Evolutionary conservation across 2,797 vertebrate species (phyloP), one percentile per base, ranked within the genome.

Genomic region (Anolis apletophallus): DNA sequence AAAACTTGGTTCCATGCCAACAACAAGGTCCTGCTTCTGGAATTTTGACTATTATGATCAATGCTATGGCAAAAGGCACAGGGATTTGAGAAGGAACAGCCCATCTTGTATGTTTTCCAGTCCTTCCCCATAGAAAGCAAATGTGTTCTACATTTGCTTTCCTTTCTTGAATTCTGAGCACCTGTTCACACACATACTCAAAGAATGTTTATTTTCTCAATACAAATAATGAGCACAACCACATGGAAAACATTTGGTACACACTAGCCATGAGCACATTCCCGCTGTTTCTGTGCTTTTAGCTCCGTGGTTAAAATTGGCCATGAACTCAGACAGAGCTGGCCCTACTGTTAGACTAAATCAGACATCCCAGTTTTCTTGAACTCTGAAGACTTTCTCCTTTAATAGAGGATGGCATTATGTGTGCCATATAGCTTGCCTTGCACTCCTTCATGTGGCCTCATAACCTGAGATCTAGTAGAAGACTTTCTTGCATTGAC

Each of bases 11-110:
- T 5, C n/a, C 21, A 1, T 64, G 64, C 54, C 57, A 34, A 85
- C 4, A 13, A 40, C 84, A 52, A 52, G n/a, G 14, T 6, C 59
- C 86, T 80, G 78, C 3, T 2, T 26, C 26, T 74, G 61, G 86
- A 88, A 80, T 7, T 52, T 68, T 81, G 50, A 57, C 76, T 55
- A 67, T 81, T 86, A 54, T 74, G 34, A 40, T 81, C 50, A 81
- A 46, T 69, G 29, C 29, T 32, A 40, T 76, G 23, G 68, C 59
- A 86, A 55, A 81, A 81, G 6, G 32, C 59, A 80, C 74, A 50
- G 21, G 9, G 9, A 75, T 81, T n/a, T 86, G 46, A 52, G 40
- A 73, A 74, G 59, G 55, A 86, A 54, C 68, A 67, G 69, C 23
- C 52, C 46, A 81, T 86, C 32, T 61, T 54, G 68, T n/a, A 57